A percentile compares a stretch with the other conserved stretches of the same genome.
These are phyloP conservation scores for Drosophila nebulosa DNA, from an alignment of 1,140 invertebrate genomes.

Conservation along the genomic window DNA sequence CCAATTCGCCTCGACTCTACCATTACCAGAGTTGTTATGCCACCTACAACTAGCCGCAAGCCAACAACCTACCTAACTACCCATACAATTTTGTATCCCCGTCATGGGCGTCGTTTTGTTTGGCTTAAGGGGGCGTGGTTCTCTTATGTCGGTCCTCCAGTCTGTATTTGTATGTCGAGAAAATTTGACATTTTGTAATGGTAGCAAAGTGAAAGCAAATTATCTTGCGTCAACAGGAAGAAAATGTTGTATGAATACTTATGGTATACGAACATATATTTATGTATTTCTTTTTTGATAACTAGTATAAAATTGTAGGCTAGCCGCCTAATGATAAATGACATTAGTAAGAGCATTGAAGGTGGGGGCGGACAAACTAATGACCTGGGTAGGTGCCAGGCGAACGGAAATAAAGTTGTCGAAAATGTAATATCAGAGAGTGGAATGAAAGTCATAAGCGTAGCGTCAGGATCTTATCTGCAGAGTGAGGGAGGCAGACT, in stretches of 20 bases:
- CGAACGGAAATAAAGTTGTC: conserved; percentile 48
- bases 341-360: conserved; percentile 51
- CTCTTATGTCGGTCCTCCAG: background rate
- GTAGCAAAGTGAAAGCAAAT: conserved; percentile 52
- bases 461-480: background rate
- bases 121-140: conserved; percentile 34
- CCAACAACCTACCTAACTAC: background rate
- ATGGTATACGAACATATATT: conserved; percentile 32
- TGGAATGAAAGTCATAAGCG: background rate
- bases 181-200: conserved; percentile 77
- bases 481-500: too few species aligned
- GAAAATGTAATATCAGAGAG: conserved; percentile 13
- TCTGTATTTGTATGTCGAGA: conserved; percentile 12
- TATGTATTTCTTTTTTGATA: conserved; percentile 16
- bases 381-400: conserved; percentile 25
- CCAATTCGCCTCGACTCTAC: conserved; percentile 17
- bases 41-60: conserved; percentile 48
- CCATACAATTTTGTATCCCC: conserved; percentile 15
- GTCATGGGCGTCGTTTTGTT: conserved; percentile 55
- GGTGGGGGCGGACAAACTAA: conserved; percentile 18
- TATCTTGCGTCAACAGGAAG: conserved; percentile 73
- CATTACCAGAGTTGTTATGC: conserved; percentile 51
- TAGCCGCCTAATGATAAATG: conserved; percentile 71
- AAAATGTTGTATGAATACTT: conserved; percentile 33
- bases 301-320: conserved; percentile 29